phyloP scores from a whole-genome alignment of 2,797 vertebrate genomes.

The Tenualosa thibaudeaui region DNA sequence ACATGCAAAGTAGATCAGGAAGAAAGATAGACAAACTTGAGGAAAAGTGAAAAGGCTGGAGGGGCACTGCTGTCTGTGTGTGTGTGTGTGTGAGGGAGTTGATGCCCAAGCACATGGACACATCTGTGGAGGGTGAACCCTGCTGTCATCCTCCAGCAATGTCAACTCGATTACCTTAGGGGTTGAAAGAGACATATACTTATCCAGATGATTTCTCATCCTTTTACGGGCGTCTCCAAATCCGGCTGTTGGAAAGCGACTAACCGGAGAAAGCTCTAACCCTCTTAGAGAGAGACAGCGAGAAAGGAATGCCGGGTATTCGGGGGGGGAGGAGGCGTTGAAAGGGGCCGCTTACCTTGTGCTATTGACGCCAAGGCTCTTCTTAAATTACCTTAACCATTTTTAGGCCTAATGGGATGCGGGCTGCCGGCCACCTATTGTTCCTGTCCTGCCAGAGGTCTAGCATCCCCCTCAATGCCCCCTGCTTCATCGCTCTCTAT shows the following conservation, averaged over 20 bases:
- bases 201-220: conserved; percentile 77
- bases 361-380: conserved; percentile 57
- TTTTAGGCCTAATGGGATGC: conserved; percentile 82
- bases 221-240: conserved; percentile 72
- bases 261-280: conserved; percentile 71
- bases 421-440: conserved; percentile 56
- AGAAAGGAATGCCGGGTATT: conserved; percentile 45
- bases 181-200: conserved; percentile 74
- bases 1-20: background rate
- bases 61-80: background rate
- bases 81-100: conserved; percentile 47
- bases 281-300: conserved; percentile 72
- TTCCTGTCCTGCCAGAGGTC: conserved; percentile 51
- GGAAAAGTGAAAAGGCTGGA: background rate
- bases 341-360: conserved; percentile 52
- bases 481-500: background rate
- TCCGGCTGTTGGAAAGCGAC: conserved; percentile 62
- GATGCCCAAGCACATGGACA: conserved; percentile 70
- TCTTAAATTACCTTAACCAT: conserved; percentile 77
- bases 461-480: conserved; percentile 19
- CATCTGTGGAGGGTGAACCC: conserved; percentile 68
- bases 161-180: conserved; percentile 78
- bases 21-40: conserved; percentile 5
- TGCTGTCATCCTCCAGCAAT: conserved; percentile 72
- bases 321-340: background rate